Percentiles rank a stretch among this genome's conserved stretches.
Evolutionary conservation across 2,797 vertebrate genomes (phyloP).

Genomic region (Danio tinwini): DNA sequence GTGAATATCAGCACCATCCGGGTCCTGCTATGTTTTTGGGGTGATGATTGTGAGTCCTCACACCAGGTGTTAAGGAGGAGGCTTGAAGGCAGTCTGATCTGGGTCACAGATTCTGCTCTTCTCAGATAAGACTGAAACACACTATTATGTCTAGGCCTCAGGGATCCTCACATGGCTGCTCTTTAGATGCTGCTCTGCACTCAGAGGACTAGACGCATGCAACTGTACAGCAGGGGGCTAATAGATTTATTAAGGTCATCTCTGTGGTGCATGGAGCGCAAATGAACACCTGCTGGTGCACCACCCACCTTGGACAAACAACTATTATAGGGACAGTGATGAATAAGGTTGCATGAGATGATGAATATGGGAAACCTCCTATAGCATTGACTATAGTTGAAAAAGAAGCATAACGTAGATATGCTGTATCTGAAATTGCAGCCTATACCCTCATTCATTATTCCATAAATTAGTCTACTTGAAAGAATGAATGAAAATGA

Average conservation of each 20-base stretch:
- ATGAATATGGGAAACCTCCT: neutral
- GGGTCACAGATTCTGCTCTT: constrained; percentile 38
- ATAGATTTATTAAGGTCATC: constrained; percentile 42
- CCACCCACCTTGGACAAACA: constrained; percentile 14
- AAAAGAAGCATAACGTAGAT: too few relatives aligned
- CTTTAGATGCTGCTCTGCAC: constrained; percentile 15
- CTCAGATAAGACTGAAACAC: constrained; percentile 33
- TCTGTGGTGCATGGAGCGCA: neutral
- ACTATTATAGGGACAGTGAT: neutral
- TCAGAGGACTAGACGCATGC: constrained; percentile 16
- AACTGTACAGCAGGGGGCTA: constrained; percentile 40
- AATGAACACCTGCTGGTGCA: constrained; percentile 12
- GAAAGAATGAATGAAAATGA: too few relatives aligned
- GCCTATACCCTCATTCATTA: too few relatives aligned
- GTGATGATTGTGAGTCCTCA: constrained; percentile 5
- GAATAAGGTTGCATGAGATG: neutral
- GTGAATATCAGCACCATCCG: constrained; percentile 24
- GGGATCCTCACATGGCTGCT: constrained; percentile 32
- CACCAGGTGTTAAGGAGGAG: constrained; percentile 12
- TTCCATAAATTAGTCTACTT: too few relatives aligned
- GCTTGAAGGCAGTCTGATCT: constrained; percentile 22
- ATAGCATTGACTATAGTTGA: too few relatives aligned
- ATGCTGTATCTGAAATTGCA: too few relatives aligned
- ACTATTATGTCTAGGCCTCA: constrained; percentile 39
- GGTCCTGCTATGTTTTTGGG: constrained; percentile 22